Evolutionary conservation across 1,140 invertebrate genomes (phyloP), one percentile per base, ranked within the genome.

Genomic region (Probaryconus sp.): DNA sequence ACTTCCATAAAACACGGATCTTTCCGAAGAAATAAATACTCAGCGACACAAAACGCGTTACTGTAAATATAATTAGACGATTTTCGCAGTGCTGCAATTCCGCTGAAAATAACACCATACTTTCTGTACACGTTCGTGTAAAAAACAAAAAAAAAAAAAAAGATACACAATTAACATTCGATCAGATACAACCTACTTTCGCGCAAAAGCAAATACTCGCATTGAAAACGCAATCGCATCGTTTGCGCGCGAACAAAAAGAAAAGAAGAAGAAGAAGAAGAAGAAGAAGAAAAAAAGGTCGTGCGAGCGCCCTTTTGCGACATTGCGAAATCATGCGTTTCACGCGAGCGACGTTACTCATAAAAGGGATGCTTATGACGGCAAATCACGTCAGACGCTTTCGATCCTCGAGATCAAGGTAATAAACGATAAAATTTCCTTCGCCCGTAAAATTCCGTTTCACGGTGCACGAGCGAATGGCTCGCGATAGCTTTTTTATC

Each of bases 401-500:
- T 30, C 10, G 33, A 14, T 14, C 14, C 10, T 35, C 33, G 14
- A 35, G 10, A 11, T 35, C 33, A n/a, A 5, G 10, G 33, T n/a
- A 38, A 38, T 31, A n/a, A 47, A 31, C 43, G 31, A 47, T 47
- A 47, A 47, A 47, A 30, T 47, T 17, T 30, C n/a, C 10, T 20
- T 47, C n/a, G 9, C 9, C 24, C 26, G 14, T 45, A 45, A 45
- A 45, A 45, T 45, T 45, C 14, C 1, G 11, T 30, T 21, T 28
- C 43, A 35, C 14, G 21, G 31, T 30, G 43, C 43, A 30, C 26
- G 43, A 26, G n/a, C 16, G 26, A 47, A 31, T 45, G 26, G 42
- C 42, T 45, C 43, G 13, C 26, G 24, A 30, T 47, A 30, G 43
- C 42, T 45, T 24, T 45, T 26, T n/a, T n/a, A n/a, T n/a, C n/a